Percentiles rank a stretch among this genome's conserved stretches.
Evolutionary conservation across 2,113 vertebrate genomes (phyloP).

Genomic region (Eptatretus burgeri): DNA sequence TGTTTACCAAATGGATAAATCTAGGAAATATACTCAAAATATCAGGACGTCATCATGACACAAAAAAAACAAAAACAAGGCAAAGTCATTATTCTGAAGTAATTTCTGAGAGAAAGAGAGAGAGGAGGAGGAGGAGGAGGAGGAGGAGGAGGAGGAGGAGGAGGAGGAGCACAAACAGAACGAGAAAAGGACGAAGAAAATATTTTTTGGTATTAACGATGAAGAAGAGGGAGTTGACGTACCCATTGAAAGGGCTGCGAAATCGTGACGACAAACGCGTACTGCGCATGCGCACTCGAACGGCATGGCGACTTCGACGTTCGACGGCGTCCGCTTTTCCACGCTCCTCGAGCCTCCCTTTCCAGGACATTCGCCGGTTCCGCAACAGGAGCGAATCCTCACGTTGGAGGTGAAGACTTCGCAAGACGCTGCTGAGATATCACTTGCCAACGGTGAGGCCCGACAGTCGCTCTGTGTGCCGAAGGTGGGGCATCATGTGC

Average conservation of each 20-base stretch:
- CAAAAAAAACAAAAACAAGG: too few relatives aligned
- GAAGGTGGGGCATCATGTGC: too few relatives aligned
- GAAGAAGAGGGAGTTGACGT: too few relatives aligned
- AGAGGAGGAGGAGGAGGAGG: neutral
- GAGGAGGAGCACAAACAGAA: neutral
- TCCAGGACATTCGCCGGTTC: neutral
- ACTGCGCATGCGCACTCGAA: too few relatives aligned
- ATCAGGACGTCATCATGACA: too few relatives aligned
- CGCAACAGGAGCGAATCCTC: neutral
- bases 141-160: neutral
- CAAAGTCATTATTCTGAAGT: too few relatives aligned
- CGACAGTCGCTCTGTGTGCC: neutral
- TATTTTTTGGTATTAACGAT: too few relatives aligned
- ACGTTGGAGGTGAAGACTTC: conserved; percentile 6
- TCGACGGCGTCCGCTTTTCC: neutral
- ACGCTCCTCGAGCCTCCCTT: neutral
- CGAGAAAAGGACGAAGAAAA: neutral
- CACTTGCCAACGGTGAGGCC: neutral
- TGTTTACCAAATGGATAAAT: too few relatives aligned
- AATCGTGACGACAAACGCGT: too few relatives aligned
- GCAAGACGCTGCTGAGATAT: conserved; percentile 2
- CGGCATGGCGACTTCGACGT: conserved; percentile 4
- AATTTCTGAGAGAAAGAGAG: neutral
- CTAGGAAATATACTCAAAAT: too few relatives aligned
- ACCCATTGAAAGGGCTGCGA: too few relatives aligned